These are phyloP conservation scores for Cichladusa arquata DNA, from an alignment of 2,113 vertebrate species.

Conservation along the genomic window DNA sequence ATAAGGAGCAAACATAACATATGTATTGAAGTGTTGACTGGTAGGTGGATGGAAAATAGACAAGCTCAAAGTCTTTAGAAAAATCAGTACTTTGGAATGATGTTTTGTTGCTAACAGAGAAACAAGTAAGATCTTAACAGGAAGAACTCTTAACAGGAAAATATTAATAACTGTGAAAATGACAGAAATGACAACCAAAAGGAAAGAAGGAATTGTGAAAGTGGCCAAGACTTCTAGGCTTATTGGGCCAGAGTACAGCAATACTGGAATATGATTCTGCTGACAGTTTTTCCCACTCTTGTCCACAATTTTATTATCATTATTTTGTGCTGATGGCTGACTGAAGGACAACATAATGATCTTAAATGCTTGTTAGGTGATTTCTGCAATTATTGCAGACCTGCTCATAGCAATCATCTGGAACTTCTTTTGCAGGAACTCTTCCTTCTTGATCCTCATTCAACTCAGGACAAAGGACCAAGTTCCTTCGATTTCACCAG, in stretches of 20 bases:
- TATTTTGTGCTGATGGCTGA: not conserved
- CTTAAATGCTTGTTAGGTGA: conserved; percentile 2
- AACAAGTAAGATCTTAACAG: not conserved
- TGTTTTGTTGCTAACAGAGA: not conserved
- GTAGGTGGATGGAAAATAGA: not conserved
- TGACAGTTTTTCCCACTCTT: not conserved
- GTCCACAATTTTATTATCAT: not conserved
- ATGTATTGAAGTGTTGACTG: not conserved
- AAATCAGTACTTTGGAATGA: not conserved
- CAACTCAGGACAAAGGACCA: not conserved
- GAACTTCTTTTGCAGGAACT: conserved; percentile 7
- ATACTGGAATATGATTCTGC: not conserved
- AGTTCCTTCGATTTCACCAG: not conserved
- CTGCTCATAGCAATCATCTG: not conserved
- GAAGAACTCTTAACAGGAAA: not conserved
- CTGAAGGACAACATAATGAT: conserved; percentile 37
- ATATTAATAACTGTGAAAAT: not conserved
- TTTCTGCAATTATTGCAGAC: conserved; percentile 29
- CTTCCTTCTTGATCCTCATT: not conserved
- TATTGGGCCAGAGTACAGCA: not conserved
- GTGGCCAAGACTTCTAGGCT: not conserved
- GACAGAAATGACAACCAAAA: not conserved
- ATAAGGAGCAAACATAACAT: not conserved
- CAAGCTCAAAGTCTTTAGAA: not conserved
- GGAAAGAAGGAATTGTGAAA: not conserved